phyloP scores from a whole-genome alignment of 2,888 invertebrate genomes.

The Nysson spinosus region DNA sequence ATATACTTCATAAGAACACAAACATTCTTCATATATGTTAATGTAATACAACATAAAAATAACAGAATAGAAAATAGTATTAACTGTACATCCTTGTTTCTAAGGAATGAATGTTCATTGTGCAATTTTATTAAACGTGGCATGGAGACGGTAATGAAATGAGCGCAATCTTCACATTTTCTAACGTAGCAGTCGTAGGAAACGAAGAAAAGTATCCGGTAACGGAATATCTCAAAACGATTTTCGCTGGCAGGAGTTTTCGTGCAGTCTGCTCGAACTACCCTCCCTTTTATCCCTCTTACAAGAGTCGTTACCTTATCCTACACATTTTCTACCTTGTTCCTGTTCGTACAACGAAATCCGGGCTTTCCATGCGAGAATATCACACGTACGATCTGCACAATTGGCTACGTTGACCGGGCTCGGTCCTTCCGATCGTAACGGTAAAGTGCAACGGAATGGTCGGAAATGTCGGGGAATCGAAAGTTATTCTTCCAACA shows the following conservation, averaged over 20 bases:
- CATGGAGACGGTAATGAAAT: too few relatives aligned
- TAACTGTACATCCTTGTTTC: too few relatives aligned
- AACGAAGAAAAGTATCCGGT: slow-evolving; percentile 4
- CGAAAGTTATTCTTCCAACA: slow-evolving; percentile 23
- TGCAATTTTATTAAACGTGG: too few relatives aligned
- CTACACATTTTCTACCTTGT: slow-evolving; percentile 29
- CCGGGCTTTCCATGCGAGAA: slow-evolving; percentile 44
- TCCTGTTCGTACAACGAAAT: slow-evolving; percentile 32
- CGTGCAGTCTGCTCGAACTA: not conserved
- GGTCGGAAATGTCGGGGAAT: slow-evolving; percentile 2
- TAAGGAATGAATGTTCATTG: too few relatives aligned
- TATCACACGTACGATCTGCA: slow-evolving; percentile 50
- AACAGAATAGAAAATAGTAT: too few relatives aligned
- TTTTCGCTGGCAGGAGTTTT: slow-evolving; percentile 25
- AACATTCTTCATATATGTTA: too few relatives aligned
- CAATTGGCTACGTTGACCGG: slow-evolving; percentile 46
- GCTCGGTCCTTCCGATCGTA: slow-evolving; percentile 28
- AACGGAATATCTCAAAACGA: slow-evolving; percentile 41
- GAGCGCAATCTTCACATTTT: too few relatives aligned
- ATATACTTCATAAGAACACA: too few relatives aligned
- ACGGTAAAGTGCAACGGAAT: slow-evolving; percentile 33
- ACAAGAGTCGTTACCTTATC: slow-evolving; percentile 45
- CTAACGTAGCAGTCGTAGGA: not conserved
- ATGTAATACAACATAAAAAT: too few relatives aligned
- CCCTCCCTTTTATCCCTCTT: slow-evolving; percentile 22